phyloP scores from a whole-genome alignment of 1,140 invertebrate species.

The Drosophila cardini region DNA sequence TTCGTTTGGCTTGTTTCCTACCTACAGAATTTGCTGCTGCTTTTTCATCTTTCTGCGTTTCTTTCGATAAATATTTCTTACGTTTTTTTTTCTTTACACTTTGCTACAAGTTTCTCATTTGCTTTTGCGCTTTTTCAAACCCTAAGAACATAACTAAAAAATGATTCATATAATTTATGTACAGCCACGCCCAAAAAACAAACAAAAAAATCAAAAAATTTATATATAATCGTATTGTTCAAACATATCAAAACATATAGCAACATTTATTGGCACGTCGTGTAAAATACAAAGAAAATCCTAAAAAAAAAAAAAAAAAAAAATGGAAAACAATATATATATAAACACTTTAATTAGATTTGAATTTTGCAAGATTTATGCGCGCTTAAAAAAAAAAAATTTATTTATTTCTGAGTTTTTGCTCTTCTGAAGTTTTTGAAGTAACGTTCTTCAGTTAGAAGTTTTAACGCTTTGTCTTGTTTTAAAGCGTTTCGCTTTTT shows the following conservation, averaged over 20 bases:
- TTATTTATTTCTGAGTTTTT: slow-evolving; percentile 17
- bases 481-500: slow-evolving; percentile 32
- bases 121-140: slow-evolving; percentile 32
- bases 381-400: slow-evolving; percentile 38
- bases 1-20: slow-evolving; percentile 55
- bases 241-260: slow-evolving; percentile 42
- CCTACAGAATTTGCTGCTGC: slow-evolving; percentile 56
- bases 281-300: slow-evolving; percentile 53
- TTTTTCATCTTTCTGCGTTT: slow-evolving; percentile 28
- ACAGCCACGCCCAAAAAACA: slow-evolving; percentile 61
- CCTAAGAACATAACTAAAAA: slow-evolving; percentile 25
- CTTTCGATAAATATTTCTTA: slow-evolving; percentile 15
- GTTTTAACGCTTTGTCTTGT: slow-evolving; percentile 38
- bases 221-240: slow-evolving; percentile 57
- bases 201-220: slow-evolving; percentile 16
- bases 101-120: slow-evolving; percentile 40
- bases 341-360: slow-evolving; percentile 27
- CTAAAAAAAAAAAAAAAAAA: slow-evolving; percentile 18
- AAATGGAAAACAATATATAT: slow-evolving; percentile 6
- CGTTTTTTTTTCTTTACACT: slow-evolving; percentile 15
- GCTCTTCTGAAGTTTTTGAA: not conserved
- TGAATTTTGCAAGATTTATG: slow-evolving; percentile 57
- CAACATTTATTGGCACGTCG: slow-evolving; percentile 69
- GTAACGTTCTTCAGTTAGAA: slow-evolving; percentile 47
- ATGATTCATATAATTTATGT: slow-evolving; percentile 36